Evolutionary conservation across 2,113 vertebrate genomes (phyloP).

Genomic region (Xyrauchen texanus): DNA sequence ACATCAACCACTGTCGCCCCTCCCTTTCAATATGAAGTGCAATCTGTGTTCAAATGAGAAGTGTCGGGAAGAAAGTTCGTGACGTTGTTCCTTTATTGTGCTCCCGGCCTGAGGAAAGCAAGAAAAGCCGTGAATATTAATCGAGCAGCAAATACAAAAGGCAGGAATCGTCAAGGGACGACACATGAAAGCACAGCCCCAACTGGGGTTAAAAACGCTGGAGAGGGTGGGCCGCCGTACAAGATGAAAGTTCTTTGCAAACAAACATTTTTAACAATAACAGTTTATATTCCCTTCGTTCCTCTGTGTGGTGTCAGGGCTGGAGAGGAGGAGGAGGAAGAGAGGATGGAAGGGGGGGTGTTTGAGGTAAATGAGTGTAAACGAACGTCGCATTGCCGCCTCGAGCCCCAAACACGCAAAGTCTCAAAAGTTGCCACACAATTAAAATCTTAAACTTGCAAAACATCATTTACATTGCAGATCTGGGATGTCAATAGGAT

Average conservation of each 20-base stretch:
- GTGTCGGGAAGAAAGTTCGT: conserved; percentile 50
- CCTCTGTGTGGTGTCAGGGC: conserved; percentile 63
- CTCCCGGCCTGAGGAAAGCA: conserved; percentile 70
- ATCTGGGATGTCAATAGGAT: conserved; percentile 59
- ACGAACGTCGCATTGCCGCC: conserved; percentile 66
- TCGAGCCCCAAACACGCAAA: conserved; percentile 60
- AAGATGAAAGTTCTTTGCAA: conserved; percentile 82
- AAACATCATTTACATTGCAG: conserved; percentile 68
- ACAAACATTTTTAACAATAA: conserved; percentile 82
- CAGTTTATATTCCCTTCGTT: conserved; percentile 74
- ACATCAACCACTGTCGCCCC: conserved; percentile 62
- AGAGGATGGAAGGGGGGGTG: not conserved
- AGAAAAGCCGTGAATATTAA: conserved; percentile 78
- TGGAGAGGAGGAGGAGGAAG: conserved; percentile 44
- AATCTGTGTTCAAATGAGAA: conserved; percentile 23
- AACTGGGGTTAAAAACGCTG: conserved; percentile 74
- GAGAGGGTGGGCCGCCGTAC: conserved; percentile 75
- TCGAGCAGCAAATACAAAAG: conserved; percentile 75
- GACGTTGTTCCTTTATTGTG: conserved; percentile 75
- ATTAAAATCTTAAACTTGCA: conserved; percentile 70
- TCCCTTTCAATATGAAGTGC: not conserved
- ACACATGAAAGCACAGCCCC: conserved; percentile 77
- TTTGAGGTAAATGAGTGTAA: conserved; percentile 47
- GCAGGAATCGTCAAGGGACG: conserved; percentile 72
- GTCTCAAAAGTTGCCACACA: conserved; percentile 65